Evolutionary conservation across 2,888 invertebrate genomes (phyloP).

Genomic region (Xestoiulus laeticollis): DNA sequence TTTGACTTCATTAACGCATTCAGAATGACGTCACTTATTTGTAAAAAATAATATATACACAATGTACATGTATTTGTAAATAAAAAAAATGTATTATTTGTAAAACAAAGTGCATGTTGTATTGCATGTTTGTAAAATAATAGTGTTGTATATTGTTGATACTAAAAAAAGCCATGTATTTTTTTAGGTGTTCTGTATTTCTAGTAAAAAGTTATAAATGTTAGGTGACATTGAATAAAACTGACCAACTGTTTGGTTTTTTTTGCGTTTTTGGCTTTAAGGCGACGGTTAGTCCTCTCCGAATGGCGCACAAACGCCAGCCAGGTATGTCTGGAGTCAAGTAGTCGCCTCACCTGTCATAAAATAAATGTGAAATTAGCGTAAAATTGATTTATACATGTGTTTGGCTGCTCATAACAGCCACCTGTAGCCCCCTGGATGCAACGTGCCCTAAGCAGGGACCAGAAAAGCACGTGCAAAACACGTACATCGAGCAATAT

Average conservation of each 20-base stretch:
- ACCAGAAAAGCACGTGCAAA: not conserved
- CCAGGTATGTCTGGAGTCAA: constrained; percentile 54
- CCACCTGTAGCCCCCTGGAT: not conserved
- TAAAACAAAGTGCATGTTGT: too few relatives aligned
- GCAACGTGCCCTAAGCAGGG: not conserved
- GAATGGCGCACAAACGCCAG: constrained; percentile 54
- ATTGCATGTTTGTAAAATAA: too few relatives aligned
- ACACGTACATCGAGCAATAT: not conserved
- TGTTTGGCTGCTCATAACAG: not conserved
- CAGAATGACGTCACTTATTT: not conserved
- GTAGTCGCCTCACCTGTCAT: constrained; percentile 51
- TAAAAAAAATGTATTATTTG: too few relatives aligned
- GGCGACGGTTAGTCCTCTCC: constrained; percentile 51
- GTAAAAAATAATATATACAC: too few relatives aligned
- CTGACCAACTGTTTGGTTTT: constrained; percentile 50
- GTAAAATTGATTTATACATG: not conserved
- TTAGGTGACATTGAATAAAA: not conserved
- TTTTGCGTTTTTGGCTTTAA: constrained; percentile 53
- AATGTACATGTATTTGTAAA: too few relatives aligned
- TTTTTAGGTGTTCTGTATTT: too few relatives aligned
- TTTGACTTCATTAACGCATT: too few relatives aligned
- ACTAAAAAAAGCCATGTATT: too few relatives aligned
- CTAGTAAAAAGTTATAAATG: not conserved
- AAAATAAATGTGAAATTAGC: constrained; percentile 49
- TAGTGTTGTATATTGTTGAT: too few relatives aligned